These are phyloP conservation scores for Teleogryllus oceanicus DNA, from an alignment of 2,888 invertebrate genomes.

Conservation along the genomic window DNA sequence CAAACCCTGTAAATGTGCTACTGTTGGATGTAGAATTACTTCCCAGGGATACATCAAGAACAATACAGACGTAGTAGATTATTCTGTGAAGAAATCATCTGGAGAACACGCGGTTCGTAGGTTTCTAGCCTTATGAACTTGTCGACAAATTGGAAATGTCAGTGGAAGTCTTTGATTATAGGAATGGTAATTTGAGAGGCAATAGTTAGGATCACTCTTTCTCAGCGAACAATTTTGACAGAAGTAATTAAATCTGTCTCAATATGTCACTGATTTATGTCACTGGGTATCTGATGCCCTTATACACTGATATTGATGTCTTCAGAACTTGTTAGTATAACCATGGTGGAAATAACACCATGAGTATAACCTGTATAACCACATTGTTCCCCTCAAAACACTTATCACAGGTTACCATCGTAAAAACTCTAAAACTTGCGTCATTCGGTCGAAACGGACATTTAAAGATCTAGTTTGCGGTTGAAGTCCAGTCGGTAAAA, in stretches of 20 bases:
- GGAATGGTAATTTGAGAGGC: background rate
- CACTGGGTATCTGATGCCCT: background rate
- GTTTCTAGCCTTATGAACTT: background rate
- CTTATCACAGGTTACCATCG: too few species aligned
- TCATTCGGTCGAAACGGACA: too few species aligned
- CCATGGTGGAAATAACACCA: too few species aligned
- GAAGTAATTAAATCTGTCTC: background rate
- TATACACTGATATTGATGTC: background rate
- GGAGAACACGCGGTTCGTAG: too few species aligned
- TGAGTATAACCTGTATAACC: background rate
- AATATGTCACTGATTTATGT: background rate
- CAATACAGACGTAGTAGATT: too few species aligned
- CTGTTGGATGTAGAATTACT: too few species aligned
- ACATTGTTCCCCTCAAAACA: background rate
- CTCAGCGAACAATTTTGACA: background rate
- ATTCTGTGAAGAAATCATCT: too few species aligned
- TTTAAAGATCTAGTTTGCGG: too few species aligned
- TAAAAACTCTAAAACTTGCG: too few species aligned
- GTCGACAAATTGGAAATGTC: slow-evolving; percentile 32
- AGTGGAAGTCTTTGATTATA: background rate
- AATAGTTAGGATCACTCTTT: background rate
- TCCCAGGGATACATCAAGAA: too few species aligned
- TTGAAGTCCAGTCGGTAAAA: too few species aligned
- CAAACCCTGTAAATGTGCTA: too few species aligned
- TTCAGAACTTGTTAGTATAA: background rate